phyloP scores from a whole-genome alignment of 1,140 invertebrate genomes.

The fruit fly (Drosophila melanogaster) region Release_6_plus_ISO1_MT NT_033779.5:11038501-11039000 shows the following conservation, averaged over 20 bases:
- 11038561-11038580: conserved; percentile 76
- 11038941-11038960: conserved; percentile 81
- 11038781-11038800: neutral
- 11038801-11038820: neutral
- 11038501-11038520: no score
- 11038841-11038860: conserved; percentile 34
- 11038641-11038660: conserved; percentile 40
- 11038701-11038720: conserved; percentile 15
- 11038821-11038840: conserved; percentile 31
- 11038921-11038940: conserved; percentile 57
- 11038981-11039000: conserved; percentile 30
- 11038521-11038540: no score
- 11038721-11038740: conserved; percentile 39
- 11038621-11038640: conserved; percentile 78
- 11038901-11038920: conserved; percentile 44
- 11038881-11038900: conserved; percentile 1
- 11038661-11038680: neutral
- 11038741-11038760: conserved; percentile 40
- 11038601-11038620: conserved; percentile 75
- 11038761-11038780: conserved; percentile 43
- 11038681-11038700: conserved; percentile 14
- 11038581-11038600: conserved; percentile 5
- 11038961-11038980: conserved; percentile 63
- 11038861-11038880: conserved; percentile 35
- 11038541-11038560: conserved; percentile 66